These are phyloP conservation scores for Camarhynchus parvulus DNA, from an alignment of 2,113 vertebrate species.

Conservation along the genomic window DNA sequence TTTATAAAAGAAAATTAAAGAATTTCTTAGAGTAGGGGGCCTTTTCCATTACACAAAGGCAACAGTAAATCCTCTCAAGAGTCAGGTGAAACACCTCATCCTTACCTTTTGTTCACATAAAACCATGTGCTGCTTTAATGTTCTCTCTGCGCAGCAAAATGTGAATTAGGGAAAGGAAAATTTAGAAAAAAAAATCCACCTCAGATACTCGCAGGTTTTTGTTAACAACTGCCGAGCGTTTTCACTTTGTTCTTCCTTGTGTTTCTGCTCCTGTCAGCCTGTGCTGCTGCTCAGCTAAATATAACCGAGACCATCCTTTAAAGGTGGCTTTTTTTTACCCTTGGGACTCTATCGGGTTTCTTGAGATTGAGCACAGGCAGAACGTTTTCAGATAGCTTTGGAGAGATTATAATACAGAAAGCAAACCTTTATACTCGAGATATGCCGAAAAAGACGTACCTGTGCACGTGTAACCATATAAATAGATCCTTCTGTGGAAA, in stretches of 20 bases:
- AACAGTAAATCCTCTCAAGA: neutral
- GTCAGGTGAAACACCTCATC: neutral
- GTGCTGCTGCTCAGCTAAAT: slow-evolving; percentile 14
- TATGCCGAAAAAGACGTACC: neutral
- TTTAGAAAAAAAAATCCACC: neutral
- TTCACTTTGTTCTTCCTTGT: slow-evolving; percentile 34
- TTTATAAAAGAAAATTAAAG: neutral
- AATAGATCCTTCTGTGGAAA: neutral
- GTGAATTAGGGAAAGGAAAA: neutral
- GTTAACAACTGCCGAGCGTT: neutral
- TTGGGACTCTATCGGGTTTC: slow-evolving; percentile 18
- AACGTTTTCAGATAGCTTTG: neutral
- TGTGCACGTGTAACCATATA: neutral
- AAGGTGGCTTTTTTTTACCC: neutral
- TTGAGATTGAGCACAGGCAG: neutral
- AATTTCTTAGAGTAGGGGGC: neutral
- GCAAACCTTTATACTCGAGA: neutral
- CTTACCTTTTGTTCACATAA: slow-evolving; percentile 16
- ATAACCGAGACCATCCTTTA: neutral
- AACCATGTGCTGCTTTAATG: slow-evolving; percentile 24
- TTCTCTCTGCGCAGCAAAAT: neutral
- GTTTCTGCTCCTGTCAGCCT: neutral
- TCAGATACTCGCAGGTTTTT: neutral
- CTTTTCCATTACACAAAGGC: neutral
- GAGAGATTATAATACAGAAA: neutral